Evolutionary conservation across 2,797 vertebrate genomes (phyloP).

Genomic region (Sebastolobus altivelis): DNA sequence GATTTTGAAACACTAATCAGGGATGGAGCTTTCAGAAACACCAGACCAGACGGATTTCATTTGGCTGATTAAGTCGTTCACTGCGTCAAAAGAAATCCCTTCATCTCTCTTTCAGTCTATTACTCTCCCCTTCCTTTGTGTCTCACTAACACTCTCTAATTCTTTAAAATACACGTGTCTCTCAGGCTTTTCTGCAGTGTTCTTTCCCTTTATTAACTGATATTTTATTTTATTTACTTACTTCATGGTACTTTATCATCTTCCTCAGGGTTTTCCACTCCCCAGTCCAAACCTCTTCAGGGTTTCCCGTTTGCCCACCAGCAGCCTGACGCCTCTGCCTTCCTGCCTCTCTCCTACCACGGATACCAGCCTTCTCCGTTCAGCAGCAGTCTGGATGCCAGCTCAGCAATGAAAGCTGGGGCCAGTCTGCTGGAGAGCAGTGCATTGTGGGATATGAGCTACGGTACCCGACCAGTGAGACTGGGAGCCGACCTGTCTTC

Average conservation of each 20-base stretch:
- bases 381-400: conserved; percentile 49
- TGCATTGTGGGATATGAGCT: conserved; percentile 78
- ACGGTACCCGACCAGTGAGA: conserved; percentile 61
- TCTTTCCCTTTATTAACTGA: background rate
- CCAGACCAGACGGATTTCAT: background rate
- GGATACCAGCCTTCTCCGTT: conserved; percentile 67
- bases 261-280: conserved; percentile 62
- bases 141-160: background rate
- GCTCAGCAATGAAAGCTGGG: conserved; percentile 51
- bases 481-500: conserved; percentile 78
- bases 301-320: conserved; percentile 62
- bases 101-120: background rate
- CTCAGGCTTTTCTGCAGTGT: background rate
- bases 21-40: conserved; percentile 5
- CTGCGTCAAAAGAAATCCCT: background rate
- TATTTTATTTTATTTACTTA: background rate
- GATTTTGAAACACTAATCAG: conserved; percentile 34
- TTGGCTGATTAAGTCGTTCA: conserved; percentile 4
- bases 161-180: background rate
- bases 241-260: background rate
- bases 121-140: background rate
- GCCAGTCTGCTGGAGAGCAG: conserved; percentile 72
- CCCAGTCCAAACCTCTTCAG: conserved; percentile 72
- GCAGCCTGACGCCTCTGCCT: conserved; percentile 59
- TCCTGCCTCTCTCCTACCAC: conserved; percentile 68